Evolutionary conservation across 1,140 invertebrate species (phyloP).

Genomic region (Drosophila elegans): DNA sequence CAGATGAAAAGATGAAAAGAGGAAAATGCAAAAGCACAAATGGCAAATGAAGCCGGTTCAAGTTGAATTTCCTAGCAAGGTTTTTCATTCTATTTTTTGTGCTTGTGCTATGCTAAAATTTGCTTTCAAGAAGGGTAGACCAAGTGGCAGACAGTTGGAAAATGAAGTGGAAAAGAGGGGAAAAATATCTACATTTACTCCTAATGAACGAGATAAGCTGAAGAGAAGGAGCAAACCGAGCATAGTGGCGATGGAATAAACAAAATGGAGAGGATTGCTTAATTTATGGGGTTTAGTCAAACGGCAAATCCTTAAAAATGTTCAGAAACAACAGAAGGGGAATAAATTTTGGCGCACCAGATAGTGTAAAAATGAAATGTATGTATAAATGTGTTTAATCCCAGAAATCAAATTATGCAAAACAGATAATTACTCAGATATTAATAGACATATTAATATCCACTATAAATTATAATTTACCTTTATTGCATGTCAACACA

Average conservation of each 20-base stretch:
- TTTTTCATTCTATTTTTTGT: neutral
- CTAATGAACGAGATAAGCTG: conserved; percentile 25
- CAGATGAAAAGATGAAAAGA: conserved; percentile 50
- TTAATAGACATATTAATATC: too few species aligned
- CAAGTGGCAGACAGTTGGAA: conserved; percentile 28
- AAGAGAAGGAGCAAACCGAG: conserved; percentile 1
- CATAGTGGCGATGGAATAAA: conserved; percentile 18
- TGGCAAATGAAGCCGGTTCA: conserved; percentile 44
- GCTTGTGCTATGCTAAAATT: conserved; percentile 10
- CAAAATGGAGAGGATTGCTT: conserved; percentile 27
- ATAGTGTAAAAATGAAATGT: neutral
- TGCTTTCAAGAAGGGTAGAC: conserved; percentile 22
- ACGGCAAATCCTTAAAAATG: conserved; percentile 8
- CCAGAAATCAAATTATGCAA: too few species aligned
- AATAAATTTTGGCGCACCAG: neutral
- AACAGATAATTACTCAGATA: too few species aligned
- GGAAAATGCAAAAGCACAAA: conserved; percentile 29
- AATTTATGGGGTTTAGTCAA: conserved; percentile 15
- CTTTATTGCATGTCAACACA: too few species aligned
- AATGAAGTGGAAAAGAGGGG: conserved; percentile 20
- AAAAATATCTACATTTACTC: conserved; percentile 17
- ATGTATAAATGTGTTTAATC: too few species aligned
- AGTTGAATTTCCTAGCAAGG: conserved; percentile 24
- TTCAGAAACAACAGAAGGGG: neutral
- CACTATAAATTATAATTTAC: too few species aligned